A percentile compares a stretch with the other conserved stretches of the same genome.
Conservation (phyloP, 2,113 vertebrate genomes). For the Podarcis cretensis region DNA sequence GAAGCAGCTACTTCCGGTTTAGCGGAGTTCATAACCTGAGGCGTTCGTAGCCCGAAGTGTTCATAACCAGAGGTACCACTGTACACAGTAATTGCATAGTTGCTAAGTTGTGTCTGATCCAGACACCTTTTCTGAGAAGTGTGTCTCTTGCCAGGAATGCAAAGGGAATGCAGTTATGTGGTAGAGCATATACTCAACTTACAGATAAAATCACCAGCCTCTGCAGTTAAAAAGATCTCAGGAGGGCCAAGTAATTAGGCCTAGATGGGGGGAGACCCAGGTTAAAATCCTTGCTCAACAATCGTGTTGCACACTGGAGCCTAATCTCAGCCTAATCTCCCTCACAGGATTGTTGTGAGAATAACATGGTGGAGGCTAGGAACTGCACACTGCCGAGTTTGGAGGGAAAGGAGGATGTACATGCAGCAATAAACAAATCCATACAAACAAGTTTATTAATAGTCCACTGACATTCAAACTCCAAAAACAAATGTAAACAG, state of each 20-base stretch:
- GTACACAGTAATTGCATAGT: too few relatives aligned
- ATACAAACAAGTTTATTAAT: too few relatives aligned
- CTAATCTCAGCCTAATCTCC: neutral
- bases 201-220: neutral
- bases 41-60: too few relatives aligned
- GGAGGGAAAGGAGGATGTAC: too few relatives aligned
- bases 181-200: neutral
- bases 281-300: neutral
- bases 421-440: too few relatives aligned
- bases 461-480: too few relatives aligned
- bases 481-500: too few relatives aligned
- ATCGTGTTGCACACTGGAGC: neutral
- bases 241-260: neutral
- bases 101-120: too few relatives aligned
- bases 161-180: neutral
- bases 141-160: neutral
- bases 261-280: neutral
- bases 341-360: neutral
- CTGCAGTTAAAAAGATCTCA: neutral
- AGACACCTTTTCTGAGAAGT: too few relatives aligned
- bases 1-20: too few relatives aligned
- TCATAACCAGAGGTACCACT: too few relatives aligned
- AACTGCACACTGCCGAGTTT: neutral
- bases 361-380: neutral
- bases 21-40: too few relatives aligned